Base-by-base conservation (phyloP, 2,797 vertebrate genomes). In the Sitta carolinensis region DNA sequence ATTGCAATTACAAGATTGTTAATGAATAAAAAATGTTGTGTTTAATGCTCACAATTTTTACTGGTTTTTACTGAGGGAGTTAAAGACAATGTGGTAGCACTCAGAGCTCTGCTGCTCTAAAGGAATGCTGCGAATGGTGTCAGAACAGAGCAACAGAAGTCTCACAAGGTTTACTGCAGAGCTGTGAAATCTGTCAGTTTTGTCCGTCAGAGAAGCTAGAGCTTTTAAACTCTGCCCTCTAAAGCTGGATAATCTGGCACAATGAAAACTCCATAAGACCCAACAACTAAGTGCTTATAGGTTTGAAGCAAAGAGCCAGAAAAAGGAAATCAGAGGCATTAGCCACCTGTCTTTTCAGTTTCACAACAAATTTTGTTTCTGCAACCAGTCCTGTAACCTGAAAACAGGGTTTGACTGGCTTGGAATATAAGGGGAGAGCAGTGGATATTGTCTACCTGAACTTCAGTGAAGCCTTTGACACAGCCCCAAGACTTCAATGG, bases 161-260 rank as follows among this genome's bases (percentile, higher is more conserved):
- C 59, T 80, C 72, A 6, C 2, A 80, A 77, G 25, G 72, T 89
- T 89, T 72, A 57, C 26, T 63, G 36, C 27, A 85, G 63, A 82
- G 20, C 11, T 69, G 42, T 80, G 64, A 89, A 89, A 87, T 23
- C 73, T 93, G 82, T 59, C 61, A 80, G 45, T 74, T 95, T 94
- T 93, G 45, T 80, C 87, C 6, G 13, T 87, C 76, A 70, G 45
- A 87, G 45, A 87, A 87, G 50, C 27, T 47, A 36, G 25, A 64
- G 57, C 50, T 88, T 89, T 89, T 80, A 87, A 92, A 90, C 42
- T 50, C 67, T 87, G 74, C 27, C 73, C 61, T 88, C 45, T 61
- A 81, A 90, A 84, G 36, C 47, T 51, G 69, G 26, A 61, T 84
- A 88, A 92, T 84, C 61, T 75, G 34, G 38, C 34, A 72, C 34